Evolutionary conservation across 2,113 vertebrate species (phyloP), one percentile per base, ranked within the genome.

Genomic region (Tragelaphus buxtoni): DNA sequence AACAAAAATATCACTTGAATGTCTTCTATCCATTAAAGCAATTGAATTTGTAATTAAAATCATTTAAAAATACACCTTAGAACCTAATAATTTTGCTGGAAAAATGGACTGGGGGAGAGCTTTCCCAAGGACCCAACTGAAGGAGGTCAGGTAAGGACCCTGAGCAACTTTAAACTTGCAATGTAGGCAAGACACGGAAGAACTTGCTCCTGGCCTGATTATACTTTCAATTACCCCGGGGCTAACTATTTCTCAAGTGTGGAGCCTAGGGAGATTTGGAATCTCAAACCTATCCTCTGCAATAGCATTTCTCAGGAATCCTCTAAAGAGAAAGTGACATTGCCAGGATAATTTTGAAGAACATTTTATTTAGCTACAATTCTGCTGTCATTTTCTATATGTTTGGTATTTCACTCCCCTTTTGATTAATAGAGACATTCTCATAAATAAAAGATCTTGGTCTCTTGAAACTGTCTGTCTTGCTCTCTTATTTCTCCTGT

Each of bases 381-480:
- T 97, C 97, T 93, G 96, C 98, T 98, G 98, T 98, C 97, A 98
- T 98, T 95, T 98, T 98, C 97, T 98, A 98, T 98, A 97, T 97
- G 65, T 97, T 97, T 96, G 85, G 77, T 97, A 96, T 96, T 92
- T 92, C 94, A 49, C 72, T 95, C 30, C 39, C 35, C 24, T 92
- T 96, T 94, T 97, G 96, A 98, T 98, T 97, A 98, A 98, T 95
- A 97, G 95, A 98, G 97, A 96, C 98, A 97, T 94, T 96, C 94
- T 98, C 93, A 98, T 98, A 98, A 96, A 98, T 97, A 98, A 98
- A 98, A 97, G 97, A 98, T 97, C 42, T 72, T 81, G 60, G 77
- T 92, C 97, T 98, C 97, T 96, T 94, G 97, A 96, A 98, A 96
- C 94, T 95, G 90, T 95, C 97, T 95, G 96, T 97, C 97, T 97